phyloP scores from a whole-genome alignment of 2,797 vertebrate species.

The Sardinella longiceps region DNA sequence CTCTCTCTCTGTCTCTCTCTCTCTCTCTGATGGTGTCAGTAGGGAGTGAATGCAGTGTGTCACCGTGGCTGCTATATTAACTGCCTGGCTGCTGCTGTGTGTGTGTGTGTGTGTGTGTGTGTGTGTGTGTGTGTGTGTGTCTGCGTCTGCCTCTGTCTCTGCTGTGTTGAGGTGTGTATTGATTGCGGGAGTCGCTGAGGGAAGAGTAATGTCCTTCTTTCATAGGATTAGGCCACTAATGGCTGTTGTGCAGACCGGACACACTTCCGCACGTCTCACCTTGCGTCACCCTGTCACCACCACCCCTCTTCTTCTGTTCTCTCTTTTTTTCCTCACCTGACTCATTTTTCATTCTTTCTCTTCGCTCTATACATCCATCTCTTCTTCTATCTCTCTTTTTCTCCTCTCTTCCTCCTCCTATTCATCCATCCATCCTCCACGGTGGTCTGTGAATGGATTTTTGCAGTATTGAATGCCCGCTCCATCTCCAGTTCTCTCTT shows the following conservation, averaged over 20 bases:
- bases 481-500: background rate
- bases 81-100: constrained; percentile 71
- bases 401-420: background rate
- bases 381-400: background rate
- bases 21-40: constrained; percentile 41
- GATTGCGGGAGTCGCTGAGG: constrained; percentile 80
- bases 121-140: too few relatives aligned
- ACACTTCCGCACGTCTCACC: constrained; percentile 73
- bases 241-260: constrained; percentile 87
- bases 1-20: constrained; percentile 62
- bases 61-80: constrained; percentile 83
- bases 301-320: constrained; percentile 59
- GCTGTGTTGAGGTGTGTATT: constrained; percentile 84
- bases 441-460: constrained; percentile 7
- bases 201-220: constrained; percentile 78
- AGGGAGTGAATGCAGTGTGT: constrained; percentile 79
- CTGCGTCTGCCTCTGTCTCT: constrained; percentile 35
- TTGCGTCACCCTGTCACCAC: constrained; percentile 61
- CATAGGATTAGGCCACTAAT: constrained; percentile 85
- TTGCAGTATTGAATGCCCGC: background rate
- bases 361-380: background rate
- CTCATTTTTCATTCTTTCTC: constrained; percentile 49
- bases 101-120: too few relatives aligned
- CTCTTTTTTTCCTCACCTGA: constrained; percentile 43
- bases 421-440: background rate